phyloP scores from a whole-genome alignment of 2,113 vertebrate genomes.

The Onychorhynchus coronatus region DNA sequence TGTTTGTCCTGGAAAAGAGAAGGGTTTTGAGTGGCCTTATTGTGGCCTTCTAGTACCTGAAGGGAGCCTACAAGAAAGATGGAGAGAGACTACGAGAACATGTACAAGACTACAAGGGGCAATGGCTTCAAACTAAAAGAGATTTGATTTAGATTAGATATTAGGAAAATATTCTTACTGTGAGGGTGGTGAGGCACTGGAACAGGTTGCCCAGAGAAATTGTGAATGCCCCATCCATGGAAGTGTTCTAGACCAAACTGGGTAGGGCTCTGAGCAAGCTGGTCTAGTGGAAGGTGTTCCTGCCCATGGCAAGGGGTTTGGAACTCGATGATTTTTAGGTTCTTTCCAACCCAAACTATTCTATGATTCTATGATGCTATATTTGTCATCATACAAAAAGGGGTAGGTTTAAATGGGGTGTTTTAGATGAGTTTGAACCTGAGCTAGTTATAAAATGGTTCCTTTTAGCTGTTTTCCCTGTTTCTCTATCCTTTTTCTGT shows the following conservation, averaged over 20 bases:
- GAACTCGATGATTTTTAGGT: background rate
- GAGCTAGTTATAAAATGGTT: background rate
- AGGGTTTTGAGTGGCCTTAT: fast-evolving
- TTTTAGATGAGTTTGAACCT: background rate
- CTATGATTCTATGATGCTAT: background rate
- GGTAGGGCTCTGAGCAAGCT: background rate
- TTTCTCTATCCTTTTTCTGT: background rate
- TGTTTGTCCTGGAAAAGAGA: background rate
- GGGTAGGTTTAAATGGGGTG: background rate
- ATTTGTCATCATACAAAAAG: background rate
- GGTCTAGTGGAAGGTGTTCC: background rate
- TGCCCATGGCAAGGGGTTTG: background rate
- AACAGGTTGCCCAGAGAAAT: too few species aligned
- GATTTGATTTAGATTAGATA: background rate
- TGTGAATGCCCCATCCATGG: background rate
- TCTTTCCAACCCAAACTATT: background rate
- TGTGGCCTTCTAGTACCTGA: background rate
- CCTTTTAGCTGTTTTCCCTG: background rate
- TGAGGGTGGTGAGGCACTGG: background rate
- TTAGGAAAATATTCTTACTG: background rate
- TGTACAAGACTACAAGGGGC: too few species aligned
- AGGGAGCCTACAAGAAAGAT: background rate
- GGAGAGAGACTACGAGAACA: background rate
- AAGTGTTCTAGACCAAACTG: background rate
- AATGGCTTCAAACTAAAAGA: background rate